Evolutionary conservation across 1,140 invertebrate genomes (phyloP).

Genomic region (Trachymyrmex cornetzi): DNA sequence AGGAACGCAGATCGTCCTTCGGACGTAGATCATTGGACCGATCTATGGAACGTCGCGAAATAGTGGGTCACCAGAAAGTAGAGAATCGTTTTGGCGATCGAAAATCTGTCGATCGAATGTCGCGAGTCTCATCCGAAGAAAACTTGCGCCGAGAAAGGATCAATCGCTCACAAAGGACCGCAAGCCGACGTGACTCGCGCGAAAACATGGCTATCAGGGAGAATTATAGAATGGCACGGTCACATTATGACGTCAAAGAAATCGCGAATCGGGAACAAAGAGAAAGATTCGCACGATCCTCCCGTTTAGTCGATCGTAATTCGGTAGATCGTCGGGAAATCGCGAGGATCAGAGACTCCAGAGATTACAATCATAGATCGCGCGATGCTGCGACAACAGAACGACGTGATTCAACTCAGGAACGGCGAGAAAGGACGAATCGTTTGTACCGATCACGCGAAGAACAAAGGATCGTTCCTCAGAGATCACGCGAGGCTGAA

Average conservation of each 20-base stretch:
- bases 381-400: neutral
- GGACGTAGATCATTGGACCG: constrained; percentile 24
- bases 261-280: constrained; percentile 17
- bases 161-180: neutral
- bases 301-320: neutral
- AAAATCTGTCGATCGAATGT: constrained; percentile 12
- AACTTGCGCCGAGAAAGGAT: constrained; percentile 20
- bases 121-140: neutral
- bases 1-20: neutral
- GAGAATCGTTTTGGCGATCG: constrained; percentile 9
- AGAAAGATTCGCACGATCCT: constrained; percentile 1
- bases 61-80: neutral
- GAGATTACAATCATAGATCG: constrained; percentile 16
- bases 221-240: constrained; percentile 1
- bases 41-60: constrained; percentile 16
- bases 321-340: constrained; percentile 39
- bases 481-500: constrained; percentile 27
- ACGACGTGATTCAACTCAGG: neutral
- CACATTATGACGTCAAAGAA: neutral
- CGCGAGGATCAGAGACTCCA: constrained; percentile 20
- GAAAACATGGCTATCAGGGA: neutral
- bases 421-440: constrained; percentile 25
- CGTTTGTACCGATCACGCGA: constrained; percentile 6
- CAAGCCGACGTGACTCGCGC: constrained; percentile 13
- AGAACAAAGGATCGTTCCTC: neutral